A percentile compares a stretch with the other conserved stretches of the same genome.
These are phyloP conservation scores for Drosophila hamatofila DNA, from an alignment of 2,888 invertebrate species.

Conservation along the genomic window DNA sequence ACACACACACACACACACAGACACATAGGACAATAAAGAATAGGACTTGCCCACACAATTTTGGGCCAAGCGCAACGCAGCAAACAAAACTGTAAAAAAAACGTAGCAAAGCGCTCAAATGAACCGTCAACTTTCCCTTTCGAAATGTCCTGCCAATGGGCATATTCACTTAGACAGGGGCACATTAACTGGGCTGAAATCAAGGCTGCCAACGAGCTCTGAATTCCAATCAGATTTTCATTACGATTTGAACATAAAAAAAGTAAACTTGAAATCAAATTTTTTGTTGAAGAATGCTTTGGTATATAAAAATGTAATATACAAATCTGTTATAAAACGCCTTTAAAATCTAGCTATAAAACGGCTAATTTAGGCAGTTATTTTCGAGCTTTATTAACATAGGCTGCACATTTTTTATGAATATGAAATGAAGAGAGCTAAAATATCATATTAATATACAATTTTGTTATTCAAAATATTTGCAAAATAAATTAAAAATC, in stretches of 20 bases:
- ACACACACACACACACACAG: constrained; percentile 11
- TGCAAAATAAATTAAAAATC: no score
- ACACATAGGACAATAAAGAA: constrained; percentile 19
- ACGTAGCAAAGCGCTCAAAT: constrained; percentile 26
- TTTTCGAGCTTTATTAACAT: neutral
- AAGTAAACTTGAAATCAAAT: no score
- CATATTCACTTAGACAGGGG: constrained; percentile 13
- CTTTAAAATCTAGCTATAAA: neutral
- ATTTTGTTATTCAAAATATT: no score
- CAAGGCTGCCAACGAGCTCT: neutral
- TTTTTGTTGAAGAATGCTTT: neutral
- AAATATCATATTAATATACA: no score
- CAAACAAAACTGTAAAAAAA: constrained; percentile 56
- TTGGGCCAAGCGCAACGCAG: constrained; percentile 42
- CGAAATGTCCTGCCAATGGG: constrained; percentile 19
- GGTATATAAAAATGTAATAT: neutral
- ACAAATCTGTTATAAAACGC: neutral
- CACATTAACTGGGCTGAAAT: neutral
- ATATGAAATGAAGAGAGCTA: no score
- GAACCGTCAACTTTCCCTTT: constrained; percentile 63
- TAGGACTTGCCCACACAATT: constrained; percentile 24
- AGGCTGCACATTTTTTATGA: no score
- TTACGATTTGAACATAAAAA: neutral
- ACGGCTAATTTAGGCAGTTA: neutral
- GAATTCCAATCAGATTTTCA: neutral